phyloP scores from a whole-genome alignment of 2,113 vertebrate genomes.

The Regulus satrapa region DNA sequence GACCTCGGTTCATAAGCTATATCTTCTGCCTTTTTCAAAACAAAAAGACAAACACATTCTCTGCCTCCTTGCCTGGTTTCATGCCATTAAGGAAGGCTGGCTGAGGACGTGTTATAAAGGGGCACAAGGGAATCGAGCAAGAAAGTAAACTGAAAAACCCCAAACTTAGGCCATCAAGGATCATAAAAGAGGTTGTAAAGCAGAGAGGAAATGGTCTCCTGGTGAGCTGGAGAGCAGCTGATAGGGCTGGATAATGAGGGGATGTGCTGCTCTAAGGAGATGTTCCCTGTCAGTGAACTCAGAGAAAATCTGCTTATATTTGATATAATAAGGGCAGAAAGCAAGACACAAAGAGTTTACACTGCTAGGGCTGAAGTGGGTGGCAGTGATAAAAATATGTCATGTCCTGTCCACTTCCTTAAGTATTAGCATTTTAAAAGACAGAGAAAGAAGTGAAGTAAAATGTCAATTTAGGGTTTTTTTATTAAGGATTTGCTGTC shows the following conservation, averaged over 20 bases:
- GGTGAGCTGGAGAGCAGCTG: slow-evolving; percentile 28
- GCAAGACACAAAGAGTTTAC: slow-evolving; percentile 19
- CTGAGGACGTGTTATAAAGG: background rate
- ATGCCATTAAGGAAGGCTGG: background rate
- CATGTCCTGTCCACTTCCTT: background rate
- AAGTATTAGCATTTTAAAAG: slow-evolving; percentile 28
- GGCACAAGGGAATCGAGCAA: background rate
- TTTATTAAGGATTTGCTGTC: slow-evolving; percentile 34
- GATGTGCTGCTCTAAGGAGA: slow-evolving; percentile 32
- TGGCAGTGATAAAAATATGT: slow-evolving; percentile 29
- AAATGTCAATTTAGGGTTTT: background rate
- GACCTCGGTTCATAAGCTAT: background rate
- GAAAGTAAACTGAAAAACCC: slow-evolving; percentile 7
- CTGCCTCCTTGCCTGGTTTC: background rate
- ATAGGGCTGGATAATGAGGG: slow-evolving; percentile 38
- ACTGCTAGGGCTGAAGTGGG: background rate
- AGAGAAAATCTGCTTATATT: slow-evolving; percentile 48
- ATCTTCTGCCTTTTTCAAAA: background rate
- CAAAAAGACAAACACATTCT: background rate
- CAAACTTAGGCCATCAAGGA: slow-evolving; percentile 5
- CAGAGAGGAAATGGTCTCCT: slow-evolving; percentile 36
- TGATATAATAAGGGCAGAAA: slow-evolving; percentile 43
- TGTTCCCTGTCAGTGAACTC: slow-evolving; percentile 38
- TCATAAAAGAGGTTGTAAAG: slow-evolving; percentile 24
- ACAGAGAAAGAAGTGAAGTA: slow-evolving; percentile 7